Percentiles rank a stretch among this genome's conserved stretches.
phyloP scores from a whole-genome alignment of 2,888 invertebrate genomes.

The Nephrotoma appendiculata region DNA sequence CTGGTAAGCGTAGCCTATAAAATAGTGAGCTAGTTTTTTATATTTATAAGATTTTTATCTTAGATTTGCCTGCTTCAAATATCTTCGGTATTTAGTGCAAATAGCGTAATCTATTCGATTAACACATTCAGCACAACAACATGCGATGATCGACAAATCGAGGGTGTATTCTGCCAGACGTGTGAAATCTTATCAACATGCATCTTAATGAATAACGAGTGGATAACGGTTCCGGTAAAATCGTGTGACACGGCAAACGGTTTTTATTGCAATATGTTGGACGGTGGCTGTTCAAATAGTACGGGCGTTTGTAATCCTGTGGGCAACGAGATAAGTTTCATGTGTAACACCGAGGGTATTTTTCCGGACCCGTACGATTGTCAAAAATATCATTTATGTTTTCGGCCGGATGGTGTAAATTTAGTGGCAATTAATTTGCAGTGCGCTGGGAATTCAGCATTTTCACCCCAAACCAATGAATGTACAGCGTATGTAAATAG shows the following conservation, averaged over 20 bases:
- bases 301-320: slow-evolving; percentile 31
- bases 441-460: slow-evolving; percentile 27
- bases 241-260: slow-evolving; percentile 25
- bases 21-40: neutral
- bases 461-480: slow-evolving; percentile 25
- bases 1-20: neutral
- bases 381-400: slow-evolving; percentile 31
- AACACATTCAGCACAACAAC: slow-evolving; percentile 23
- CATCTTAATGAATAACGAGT: slow-evolving; percentile 25
- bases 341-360: slow-evolving; percentile 28
- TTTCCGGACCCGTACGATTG: slow-evolving; percentile 33
- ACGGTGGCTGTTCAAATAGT: slow-evolving; percentile 24
- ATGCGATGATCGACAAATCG: slow-evolving; percentile 23
- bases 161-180: slow-evolving; percentile 29
- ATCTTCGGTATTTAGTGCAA: neutral
- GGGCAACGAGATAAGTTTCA: slow-evolving; percentile 28
- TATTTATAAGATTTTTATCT: neutral
- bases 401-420: slow-evolving; percentile 21
- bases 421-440: slow-evolving; percentile 25
- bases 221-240: slow-evolving; percentile 30
- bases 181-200: slow-evolving; percentile 29
- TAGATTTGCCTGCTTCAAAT: neutral
- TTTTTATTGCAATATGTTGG: slow-evolving; percentile 24
- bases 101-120: neutral
- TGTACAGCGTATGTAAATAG: slow-evolving; percentile 23